Base-by-base conservation (phyloP, 2,888 invertebrate species). In the Leptopterna dolabrata region DNA sequence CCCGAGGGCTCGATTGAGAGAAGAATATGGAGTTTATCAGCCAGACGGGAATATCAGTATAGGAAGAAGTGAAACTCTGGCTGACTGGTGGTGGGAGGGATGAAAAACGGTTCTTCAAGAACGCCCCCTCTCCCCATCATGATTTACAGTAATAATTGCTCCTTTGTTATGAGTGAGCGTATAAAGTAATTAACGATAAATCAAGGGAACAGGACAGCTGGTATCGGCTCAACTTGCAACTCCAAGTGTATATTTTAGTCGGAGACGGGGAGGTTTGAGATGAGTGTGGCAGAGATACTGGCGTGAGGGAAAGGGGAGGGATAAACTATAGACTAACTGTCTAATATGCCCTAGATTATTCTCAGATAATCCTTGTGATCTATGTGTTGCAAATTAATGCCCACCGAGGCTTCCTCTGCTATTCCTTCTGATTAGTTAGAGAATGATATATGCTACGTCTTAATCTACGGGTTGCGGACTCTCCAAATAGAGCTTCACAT, bases 171-270 rank as follows among this genome's bases (percentile, higher is more conserved):
- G 89, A 89, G 86, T 88, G 89, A 88, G 87, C 83, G 89, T 89
- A 88, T 88, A 89, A 89, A 88, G 89, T 89, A 89, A 89, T 89
- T 89, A 89, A 88, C 88, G 84, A 89, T 89, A 89, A 89, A 89
- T 89, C 89, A 89, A 47, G 45, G 45, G 45, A 47, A 36, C 51
- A 76, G 76, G 87, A 87, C 88, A 87, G 87, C 87, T 87, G 87
- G 86, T 89, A 89, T 89, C 89, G 88, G 89, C 87, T 89, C 89
- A 88, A 89, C 89, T 89, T 89, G 88, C 76, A 81, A 73, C 82
- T 87, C 81, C 73, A 82, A 88, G 86, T 89, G 88, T 88, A 89
- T 89, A 89, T 89, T 89, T 89, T 87, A 89, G 89, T 76, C 27
- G 71, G 27, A 27, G 13, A 43, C 19, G 47, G 41, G 47, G 55